Evolutionary conservation across 2,888 invertebrate genomes (phyloP), one percentile per base, ranked within the genome.

Genomic region (Microchrysa polita): DNA sequence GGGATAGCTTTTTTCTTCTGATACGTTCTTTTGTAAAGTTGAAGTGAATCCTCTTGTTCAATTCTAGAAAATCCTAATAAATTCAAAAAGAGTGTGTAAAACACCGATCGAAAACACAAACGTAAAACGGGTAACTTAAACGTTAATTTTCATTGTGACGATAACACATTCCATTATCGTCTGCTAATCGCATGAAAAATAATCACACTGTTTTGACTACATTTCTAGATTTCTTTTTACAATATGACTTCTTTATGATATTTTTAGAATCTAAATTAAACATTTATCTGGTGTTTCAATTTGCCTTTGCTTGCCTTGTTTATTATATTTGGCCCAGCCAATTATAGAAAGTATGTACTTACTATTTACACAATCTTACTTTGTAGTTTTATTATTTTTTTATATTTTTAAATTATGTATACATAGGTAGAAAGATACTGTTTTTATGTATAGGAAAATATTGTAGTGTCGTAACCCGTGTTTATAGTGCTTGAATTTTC

Each of bases 241-340:
- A 48, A 34, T 34, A 34, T 34, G n/a, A n/a, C n/a, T n/a, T 42
- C 42, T 7, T 42, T 42, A 42, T 60, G 34, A 61, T 18, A 40
- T 34, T 34, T 5, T 34, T 34, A 34, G 27, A 34, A 7, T 34
- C 7, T 34, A 34, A 34, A 61, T 61, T 61, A 61, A 61, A 61
- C 61, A 61, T 61, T 61, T 61, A 61, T 34, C 61, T 61, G 61
- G 61, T 61, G 61, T 61, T 61, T 61, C 61, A 16, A 40, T 61
- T 61, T 61, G 61, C 61, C 16, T 61, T 61, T 23, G 12, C 27
- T 34, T 34, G 27, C 27, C 40, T 23, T 48, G 10, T 12, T 42
- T 48, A n/a, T 48, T 9, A n/a, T 48, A 48, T n/a, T 48, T 48
- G 48, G 48, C 48, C 4, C 2, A 7, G 48, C 48, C 48, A 48